These are phyloP conservation scores for Channallabes apus DNA, from an alignment of 2,797 vertebrate genomes.

Conservation along the genomic window DNA sequence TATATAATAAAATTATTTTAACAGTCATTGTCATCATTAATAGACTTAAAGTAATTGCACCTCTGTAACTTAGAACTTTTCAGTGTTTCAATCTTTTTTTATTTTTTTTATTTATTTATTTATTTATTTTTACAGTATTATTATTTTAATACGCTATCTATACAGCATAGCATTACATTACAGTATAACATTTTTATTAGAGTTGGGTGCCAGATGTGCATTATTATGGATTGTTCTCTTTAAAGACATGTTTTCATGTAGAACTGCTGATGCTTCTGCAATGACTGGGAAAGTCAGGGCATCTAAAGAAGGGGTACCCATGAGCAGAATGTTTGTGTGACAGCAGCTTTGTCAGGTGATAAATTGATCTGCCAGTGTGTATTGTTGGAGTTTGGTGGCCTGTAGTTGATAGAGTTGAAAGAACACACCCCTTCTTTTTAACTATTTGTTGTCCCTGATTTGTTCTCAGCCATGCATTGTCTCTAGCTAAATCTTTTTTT, in stretches of 20 bases:
- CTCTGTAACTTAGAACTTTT: neutral
- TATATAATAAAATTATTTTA: neutral
- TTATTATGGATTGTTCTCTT: neutral
- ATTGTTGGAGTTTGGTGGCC: conserved; percentile 20
- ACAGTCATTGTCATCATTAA: neutral
- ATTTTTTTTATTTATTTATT: no score
- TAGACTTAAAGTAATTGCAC: neutral
- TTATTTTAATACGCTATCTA: neutral
- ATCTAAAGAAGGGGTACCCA: neutral
- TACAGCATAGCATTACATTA: neutral
- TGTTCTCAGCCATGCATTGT: neutral
- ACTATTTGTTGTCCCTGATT: neutral
- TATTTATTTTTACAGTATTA: neutral
- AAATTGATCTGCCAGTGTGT: conserved; percentile 40
- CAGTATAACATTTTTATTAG: neutral
- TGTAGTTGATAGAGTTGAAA: conserved; percentile 14
- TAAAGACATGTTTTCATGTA: neutral
- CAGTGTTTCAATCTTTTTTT: neutral
- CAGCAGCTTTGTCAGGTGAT: conserved; percentile 30
- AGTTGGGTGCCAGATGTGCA: neutral
- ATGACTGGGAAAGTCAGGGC: neutral
- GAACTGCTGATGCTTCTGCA: conserved; percentile 12
- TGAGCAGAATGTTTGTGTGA: conserved; percentile 12
- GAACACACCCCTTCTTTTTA: neutral
- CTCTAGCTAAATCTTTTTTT: neutral